Base-by-base conservation (phyloP, 2,888 invertebrate species). In the Diaphora mendica region DNA sequence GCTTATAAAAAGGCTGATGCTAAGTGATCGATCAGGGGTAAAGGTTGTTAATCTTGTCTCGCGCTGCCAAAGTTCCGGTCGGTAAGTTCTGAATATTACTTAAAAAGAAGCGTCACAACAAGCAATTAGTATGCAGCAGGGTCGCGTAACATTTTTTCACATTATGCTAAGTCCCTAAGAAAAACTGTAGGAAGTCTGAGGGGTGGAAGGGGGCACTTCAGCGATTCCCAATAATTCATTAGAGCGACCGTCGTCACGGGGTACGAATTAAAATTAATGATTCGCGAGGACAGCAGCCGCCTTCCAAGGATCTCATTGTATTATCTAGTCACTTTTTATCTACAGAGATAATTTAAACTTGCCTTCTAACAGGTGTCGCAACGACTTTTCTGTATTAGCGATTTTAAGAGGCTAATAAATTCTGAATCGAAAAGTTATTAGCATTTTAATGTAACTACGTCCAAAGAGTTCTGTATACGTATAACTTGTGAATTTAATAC, bases 211-310 rank as follows among this genome's bases (percentile, higher is more conserved):
- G 87, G 88, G 87, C 85, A 89, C 91, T 92, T 89, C 89, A 89
- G 90, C 93, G 93, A 94, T 95, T 93, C 93, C 94, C 95, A 94
- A 95, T 95, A 95, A 95, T 95, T 95, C 95, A 95, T 95, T 95
- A 95, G 90, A 92, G 92, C 91, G 88, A 88, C 90, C 92, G 93
- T 88, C 92, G 92, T 94, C 94, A 92, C 93, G 92, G 92, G 92
- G 91, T 90, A 91, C 93, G 94, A 95, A 95, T 95, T 95, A 95
- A 95, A 95, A 95, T 95, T 95, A 95, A 95, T 95, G 95, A 95
- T 94, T 93, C 93, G 94, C 90, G 91, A 93, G 91, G 91, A 92
- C 91, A 90, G 91, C 89, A 89, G 89, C 88, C 90, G 91, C 89
- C 88, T 91, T 87, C 88, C 89, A 86, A 90, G 90, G 90, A 92